phyloP scores from a whole-genome alignment of 92 coral and sea anemone genomes.

The Actinostola sp. region DNA sequence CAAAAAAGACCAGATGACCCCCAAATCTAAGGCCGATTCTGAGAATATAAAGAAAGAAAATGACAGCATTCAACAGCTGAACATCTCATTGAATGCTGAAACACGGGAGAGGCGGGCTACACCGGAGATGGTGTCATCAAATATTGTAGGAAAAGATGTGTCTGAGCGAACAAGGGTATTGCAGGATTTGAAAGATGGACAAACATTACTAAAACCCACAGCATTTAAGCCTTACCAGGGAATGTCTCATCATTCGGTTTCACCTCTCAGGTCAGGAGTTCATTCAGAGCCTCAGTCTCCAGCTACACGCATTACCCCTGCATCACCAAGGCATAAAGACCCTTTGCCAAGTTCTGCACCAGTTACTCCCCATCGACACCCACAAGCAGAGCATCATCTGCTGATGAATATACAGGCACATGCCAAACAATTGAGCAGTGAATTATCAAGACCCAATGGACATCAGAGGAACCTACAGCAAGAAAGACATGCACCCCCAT shows the following conservation, averaged over 20 bases:
- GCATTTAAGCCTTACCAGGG: slow-evolving; percentile 80
- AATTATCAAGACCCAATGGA: slow-evolving; percentile 11
- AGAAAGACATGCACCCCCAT: neutral
- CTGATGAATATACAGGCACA: slow-evolving; percentile 26
- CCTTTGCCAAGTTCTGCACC: slow-evolving; percentile 75
- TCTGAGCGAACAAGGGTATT: neutral
- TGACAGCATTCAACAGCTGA: neutral
- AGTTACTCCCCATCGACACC: slow-evolving; percentile 81
- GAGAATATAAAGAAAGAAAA: slow-evolving; percentile 2
- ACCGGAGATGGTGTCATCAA: too few species aligned
- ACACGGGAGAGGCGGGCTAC: too few species aligned
- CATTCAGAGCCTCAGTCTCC: slow-evolving; percentile 88
- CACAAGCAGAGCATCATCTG: slow-evolving; percentile 42
- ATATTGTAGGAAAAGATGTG: too few species aligned
- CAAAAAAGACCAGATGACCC: slow-evolving; percentile 72
- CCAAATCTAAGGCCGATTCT: slow-evolving; percentile 30
- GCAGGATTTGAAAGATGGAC: slow-evolving; percentile 1
- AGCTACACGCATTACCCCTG: slow-evolving; percentile 25
- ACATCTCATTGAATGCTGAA: neutral
- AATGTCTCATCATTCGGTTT: slow-evolving; percentile 55
- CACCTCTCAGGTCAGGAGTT: slow-evolving; percentile 59
- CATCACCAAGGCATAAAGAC: slow-evolving; percentile 29
- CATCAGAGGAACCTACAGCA: neutral
- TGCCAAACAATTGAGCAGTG: slow-evolving; percentile 13
- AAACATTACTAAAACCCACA: slow-evolving; percentile 71